phyloP scores from a whole-genome alignment of 2,888 invertebrate species.

The Mimas tiliae region DNA sequence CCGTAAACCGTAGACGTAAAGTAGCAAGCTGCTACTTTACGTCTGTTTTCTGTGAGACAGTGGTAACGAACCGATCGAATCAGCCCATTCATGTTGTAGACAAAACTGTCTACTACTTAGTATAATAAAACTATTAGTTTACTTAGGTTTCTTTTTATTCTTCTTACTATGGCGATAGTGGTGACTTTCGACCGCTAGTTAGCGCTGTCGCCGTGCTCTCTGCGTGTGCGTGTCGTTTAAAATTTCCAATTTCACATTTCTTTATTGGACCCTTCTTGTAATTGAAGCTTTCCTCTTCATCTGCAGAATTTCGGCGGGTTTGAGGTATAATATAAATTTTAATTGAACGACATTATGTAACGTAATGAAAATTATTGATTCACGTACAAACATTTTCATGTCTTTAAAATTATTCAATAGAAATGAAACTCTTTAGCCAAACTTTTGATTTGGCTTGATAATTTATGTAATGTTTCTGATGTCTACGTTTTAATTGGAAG shows the following conservation, averaged over 20 bases:
- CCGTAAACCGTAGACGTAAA: too few species aligned
- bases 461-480: background rate
- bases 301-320: conserved; percentile 40
- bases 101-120: too few species aligned
- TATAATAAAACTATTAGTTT: too few species aligned
- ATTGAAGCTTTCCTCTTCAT: conserved; percentile 47
- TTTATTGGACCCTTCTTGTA: conserved; percentile 50
- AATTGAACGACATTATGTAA: conserved; percentile 38
- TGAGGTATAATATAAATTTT: conserved; percentile 40
- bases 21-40: too few species aligned
- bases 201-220: too few species aligned
- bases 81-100: too few species aligned
- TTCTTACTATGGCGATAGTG: too few species aligned
- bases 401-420: background rate
- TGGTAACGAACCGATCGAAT: too few species aligned
- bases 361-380: conserved; percentile 21
- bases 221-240: conserved; percentile 29
- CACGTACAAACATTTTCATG: background rate
- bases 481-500: background rate
- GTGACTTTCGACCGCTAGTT: too few species aligned
- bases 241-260: conserved; percentile 50
- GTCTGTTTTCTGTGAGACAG: too few species aligned
- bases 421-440: background rate
- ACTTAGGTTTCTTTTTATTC: too few species aligned
- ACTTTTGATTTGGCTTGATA: background rate